These are phyloP conservation scores for Druon quercuslanigerum DNA, from an alignment of 1,140 invertebrate species.

Conservation along the genomic window DNA sequence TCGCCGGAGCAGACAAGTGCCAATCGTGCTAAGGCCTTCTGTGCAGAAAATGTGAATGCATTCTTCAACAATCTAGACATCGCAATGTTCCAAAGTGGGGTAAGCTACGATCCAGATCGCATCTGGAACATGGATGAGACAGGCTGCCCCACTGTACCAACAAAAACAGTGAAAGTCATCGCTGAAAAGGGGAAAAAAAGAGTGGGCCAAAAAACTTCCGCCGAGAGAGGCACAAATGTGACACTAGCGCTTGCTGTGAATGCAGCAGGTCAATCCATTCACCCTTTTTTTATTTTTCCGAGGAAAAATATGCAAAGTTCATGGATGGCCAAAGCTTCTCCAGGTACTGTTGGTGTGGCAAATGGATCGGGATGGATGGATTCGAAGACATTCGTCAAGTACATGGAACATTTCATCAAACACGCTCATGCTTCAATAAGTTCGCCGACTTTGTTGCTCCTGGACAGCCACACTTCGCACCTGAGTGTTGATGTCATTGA, in stretches of 20 bases:
- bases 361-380: slow-evolving; percentile 34
- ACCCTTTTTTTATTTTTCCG: slow-evolving; percentile 53
- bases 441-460: slow-evolving; percentile 53
- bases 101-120: neutral
- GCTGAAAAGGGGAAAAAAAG: slow-evolving; percentile 32
- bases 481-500: slow-evolving; percentile 63
- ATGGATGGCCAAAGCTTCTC: slow-evolving; percentile 22
- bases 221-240: slow-evolving; percentile 16
- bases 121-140: neutral
- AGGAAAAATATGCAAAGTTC: neutral
- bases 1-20: slow-evolving; percentile 9
- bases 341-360: slow-evolving; percentile 19
- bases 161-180: slow-evolving; percentile 15
- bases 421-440: slow-evolving; percentile 50
- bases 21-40: slow-evolving; percentile 17
- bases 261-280: slow-evolving; percentile 61
- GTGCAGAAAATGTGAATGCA: slow-evolving; percentile 1
- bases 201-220: slow-evolving; percentile 30
- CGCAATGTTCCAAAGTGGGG: neutral
- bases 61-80: neutral
- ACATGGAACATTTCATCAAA: slow-evolving; percentile 65
- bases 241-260: neutral
- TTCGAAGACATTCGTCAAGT: slow-evolving; percentile 40
- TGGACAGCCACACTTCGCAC: slow-evolving; percentile 69
- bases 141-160: slow-evolving; percentile 3